A percentile compares a stretch with the other conserved stretches of the same genome.
Evolutionary conservation across 2,113 vertebrate species (phyloP).

Genomic region (Cairina moschata): DNA sequence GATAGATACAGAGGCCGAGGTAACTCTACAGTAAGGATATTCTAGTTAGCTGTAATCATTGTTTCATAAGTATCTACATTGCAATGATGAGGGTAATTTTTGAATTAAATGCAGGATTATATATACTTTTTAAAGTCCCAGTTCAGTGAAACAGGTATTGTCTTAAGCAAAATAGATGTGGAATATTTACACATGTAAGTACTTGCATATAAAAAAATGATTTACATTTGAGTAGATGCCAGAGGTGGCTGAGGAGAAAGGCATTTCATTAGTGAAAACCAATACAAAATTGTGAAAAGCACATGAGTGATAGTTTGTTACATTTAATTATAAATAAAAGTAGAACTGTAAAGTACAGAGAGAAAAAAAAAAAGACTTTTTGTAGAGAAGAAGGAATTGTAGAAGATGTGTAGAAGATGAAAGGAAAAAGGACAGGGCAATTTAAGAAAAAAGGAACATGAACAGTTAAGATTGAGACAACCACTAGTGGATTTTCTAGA

Average conservation of each 20-base stretch:
- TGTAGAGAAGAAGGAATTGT: no score
- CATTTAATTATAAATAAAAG: not conserved
- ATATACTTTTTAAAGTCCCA: not conserved
- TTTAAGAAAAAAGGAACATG: not conserved
- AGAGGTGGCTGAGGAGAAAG: not conserved
- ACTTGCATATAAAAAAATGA: not conserved
- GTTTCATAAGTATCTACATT: not conserved
- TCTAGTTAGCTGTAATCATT: not conserved
- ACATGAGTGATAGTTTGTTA: not conserved
- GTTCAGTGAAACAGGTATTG: not conserved
- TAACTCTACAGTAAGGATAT: not conserved
- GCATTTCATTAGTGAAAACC: not conserved
- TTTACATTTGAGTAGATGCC: not conserved
- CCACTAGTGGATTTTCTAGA: not conserved
- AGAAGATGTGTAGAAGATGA: not conserved
- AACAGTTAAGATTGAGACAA: not conserved
- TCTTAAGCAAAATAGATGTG: not conserved
- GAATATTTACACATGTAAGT: not conserved
- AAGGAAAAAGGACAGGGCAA: not conserved
- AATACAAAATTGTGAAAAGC: not conserved
- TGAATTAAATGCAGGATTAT: not conserved
- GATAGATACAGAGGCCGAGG: not conserved
- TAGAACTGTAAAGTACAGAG: not conserved
- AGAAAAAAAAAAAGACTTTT: not conserved
- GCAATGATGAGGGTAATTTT: not conserved